These are phyloP conservation scores for Tenthredo mesomela DNA, from an alignment of 2,888 invertebrate genomes.

Conservation along the genomic window DNA sequence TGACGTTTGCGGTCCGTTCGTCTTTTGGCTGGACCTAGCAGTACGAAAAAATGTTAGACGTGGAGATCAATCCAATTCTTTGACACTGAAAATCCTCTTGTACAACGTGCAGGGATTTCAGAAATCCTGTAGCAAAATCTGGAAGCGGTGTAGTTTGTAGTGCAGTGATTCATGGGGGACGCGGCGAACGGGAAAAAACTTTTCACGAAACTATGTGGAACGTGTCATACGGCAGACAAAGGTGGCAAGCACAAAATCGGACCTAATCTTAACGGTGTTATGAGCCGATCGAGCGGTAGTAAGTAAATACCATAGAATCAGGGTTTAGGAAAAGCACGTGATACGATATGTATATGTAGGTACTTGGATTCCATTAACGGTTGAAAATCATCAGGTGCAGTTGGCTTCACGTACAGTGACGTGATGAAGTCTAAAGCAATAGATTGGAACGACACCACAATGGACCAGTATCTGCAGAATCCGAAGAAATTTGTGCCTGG, in stretches of 20 bases:
- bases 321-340: not conserved
- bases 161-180: constrained; percentile 79
- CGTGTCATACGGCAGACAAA: constrained; percentile 85
- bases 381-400: constrained; percentile 57
- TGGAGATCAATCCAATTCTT: not conserved
- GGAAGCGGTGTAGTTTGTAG: not conserved
- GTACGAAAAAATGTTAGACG: not conserved
- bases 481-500: constrained; percentile 88
- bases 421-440: constrained; percentile 84
- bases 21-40: not conserved
- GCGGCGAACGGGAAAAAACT: constrained; percentile 84
- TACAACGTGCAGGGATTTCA: not conserved
- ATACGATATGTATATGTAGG: not conserved
- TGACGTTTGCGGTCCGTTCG: not conserved
- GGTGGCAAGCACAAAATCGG: constrained; percentile 86
- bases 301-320: constrained; percentile 54
- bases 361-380: not conserved
- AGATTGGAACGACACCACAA: constrained; percentile 83
- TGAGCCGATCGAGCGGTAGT: constrained; percentile 78
- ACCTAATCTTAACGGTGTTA: constrained; percentile 85
- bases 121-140: not conserved
- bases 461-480: constrained; percentile 84
- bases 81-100: not conserved
- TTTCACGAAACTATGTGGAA: constrained; percentile 83
- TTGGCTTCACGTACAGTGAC: constrained; percentile 82